Conservation (phyloP, 2,888 invertebrate species). For the Frankliniella fusca region DNA sequence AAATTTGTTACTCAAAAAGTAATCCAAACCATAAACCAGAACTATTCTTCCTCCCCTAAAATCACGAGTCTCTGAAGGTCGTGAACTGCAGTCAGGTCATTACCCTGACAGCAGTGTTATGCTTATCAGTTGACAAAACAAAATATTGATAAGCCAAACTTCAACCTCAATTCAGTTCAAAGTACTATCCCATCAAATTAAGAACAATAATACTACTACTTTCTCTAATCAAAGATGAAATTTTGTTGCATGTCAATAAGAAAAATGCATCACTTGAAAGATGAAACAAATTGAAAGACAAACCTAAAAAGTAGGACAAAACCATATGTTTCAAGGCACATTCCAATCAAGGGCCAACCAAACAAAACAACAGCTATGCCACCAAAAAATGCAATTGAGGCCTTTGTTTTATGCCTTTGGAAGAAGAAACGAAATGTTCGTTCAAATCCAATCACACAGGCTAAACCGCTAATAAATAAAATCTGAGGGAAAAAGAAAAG, state of each 20-base stretch:
- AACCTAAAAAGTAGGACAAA: conserved; percentile 82
- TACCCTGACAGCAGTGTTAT: not conserved
- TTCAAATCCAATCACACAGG: conserved; percentile 93
- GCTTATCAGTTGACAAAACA: not conserved
- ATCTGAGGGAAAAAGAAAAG: conserved; percentile 61
- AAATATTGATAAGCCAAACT: conserved; percentile 1
- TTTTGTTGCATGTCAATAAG: conserved; percentile 23
- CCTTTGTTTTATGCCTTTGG: conserved; percentile 91
- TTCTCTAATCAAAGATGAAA: not conserved
- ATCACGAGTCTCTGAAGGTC: conserved; percentile 26
- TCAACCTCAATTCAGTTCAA: not conserved
- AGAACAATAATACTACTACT: not conserved
- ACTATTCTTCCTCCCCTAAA: not conserved
- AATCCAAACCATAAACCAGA: not conserved
- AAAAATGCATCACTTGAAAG: not conserved
- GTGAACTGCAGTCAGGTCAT: not conserved
- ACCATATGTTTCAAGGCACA: conserved; percentile 94
- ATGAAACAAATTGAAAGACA: conserved; percentile 38
- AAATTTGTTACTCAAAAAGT: conserved; percentile 28
- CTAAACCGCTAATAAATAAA: conserved; percentile 89
- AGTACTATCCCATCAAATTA: not conserved
- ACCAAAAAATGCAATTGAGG: conserved; percentile 82
- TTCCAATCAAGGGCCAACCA: conserved; percentile 95
- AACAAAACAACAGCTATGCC: conserved; percentile 88
- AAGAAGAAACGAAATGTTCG: conserved; percentile 97